Evolutionary conservation across 2,797 vertebrate species (phyloP).

Genomic region (Busarellus nigricollis): DNA sequence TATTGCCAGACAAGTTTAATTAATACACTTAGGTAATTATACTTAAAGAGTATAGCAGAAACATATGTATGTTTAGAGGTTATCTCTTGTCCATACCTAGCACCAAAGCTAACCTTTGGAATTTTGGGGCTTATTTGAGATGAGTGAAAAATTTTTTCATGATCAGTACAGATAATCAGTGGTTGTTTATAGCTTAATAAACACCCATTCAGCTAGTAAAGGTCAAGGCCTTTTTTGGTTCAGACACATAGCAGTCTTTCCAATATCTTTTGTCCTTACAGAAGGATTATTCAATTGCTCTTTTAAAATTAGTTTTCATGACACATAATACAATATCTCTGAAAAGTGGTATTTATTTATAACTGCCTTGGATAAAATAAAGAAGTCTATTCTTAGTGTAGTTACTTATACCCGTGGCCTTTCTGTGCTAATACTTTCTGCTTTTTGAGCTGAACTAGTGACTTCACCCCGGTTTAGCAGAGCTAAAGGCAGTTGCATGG

Average conservation of each 20-base stretch:
- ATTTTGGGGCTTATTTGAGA: neutral
- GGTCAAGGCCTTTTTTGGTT: slow-evolving; percentile 37
- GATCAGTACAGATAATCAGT: neutral
- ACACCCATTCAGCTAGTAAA: slow-evolving; percentile 42
- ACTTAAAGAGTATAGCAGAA: neutral
- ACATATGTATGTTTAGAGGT: neutral
- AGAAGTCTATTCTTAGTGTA: neutral
- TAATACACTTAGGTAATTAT: neutral
- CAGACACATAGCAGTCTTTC: neutral
- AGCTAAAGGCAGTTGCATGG: neutral
- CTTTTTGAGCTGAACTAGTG: neutral
- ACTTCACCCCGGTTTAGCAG: neutral
- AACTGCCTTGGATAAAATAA: neutral
- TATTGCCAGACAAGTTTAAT: neutral
- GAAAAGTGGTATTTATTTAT: neutral
- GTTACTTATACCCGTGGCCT: neutral
- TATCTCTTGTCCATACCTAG: neutral
- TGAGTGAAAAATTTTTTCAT: neutral
- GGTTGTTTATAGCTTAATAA: slow-evolving; percentile 43
- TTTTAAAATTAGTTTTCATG: slow-evolving; percentile 44
- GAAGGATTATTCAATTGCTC: slow-evolving; percentile 11
- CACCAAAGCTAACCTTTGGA: neutral
- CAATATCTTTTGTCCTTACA: slow-evolving; percentile 19
- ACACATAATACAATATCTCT: neutral
- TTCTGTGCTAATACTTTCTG: neutral